phyloP scores from a whole-genome alignment of 2,888 invertebrate genomes.

The Hemaris fuciformis region DNA sequence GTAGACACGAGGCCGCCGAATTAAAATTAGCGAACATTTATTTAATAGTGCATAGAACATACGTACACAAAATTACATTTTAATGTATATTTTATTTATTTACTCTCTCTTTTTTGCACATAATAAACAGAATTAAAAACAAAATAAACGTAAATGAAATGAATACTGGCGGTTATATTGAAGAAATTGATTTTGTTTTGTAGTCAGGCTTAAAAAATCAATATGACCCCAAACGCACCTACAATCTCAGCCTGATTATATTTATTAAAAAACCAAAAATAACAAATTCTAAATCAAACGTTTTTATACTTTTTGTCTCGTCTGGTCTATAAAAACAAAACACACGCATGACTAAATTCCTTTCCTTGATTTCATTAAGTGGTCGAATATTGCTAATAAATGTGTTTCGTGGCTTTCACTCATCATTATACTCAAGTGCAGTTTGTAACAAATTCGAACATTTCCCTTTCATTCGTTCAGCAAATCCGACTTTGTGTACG shows the following conservation, averaged over 20 bases:
- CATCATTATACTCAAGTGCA: not conserved
- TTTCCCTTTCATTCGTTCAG: not conserved
- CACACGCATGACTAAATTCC: not conserved
- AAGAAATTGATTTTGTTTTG: no score
- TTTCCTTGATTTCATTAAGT: not conserved
- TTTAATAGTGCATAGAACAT: not conserved
- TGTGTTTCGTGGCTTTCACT: not conserved
- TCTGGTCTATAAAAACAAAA: not conserved
- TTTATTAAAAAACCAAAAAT: no score
- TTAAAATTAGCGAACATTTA: constrained; percentile 24
- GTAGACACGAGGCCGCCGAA: constrained; percentile 39
- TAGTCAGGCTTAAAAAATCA: no score
- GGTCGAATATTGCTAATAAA: not conserved
- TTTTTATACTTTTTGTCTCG: not conserved
- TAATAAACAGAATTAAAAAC: no score
- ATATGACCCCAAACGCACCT: no score
- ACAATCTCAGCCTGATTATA: no score
- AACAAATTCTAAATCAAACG: not conserved
- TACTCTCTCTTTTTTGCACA: no score
- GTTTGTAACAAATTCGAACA: not conserved
- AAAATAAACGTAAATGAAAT: no score
- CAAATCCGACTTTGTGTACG: not conserved
- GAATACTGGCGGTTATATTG: no score
- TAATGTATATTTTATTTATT: no score
- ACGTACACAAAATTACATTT: no score